A percentile compares a stretch with the other conserved stretches of the same genome.
Evolutionary conservation across 1,140 invertebrate species (phyloP).

Genomic region (Heliconius melpomene): DNA sequence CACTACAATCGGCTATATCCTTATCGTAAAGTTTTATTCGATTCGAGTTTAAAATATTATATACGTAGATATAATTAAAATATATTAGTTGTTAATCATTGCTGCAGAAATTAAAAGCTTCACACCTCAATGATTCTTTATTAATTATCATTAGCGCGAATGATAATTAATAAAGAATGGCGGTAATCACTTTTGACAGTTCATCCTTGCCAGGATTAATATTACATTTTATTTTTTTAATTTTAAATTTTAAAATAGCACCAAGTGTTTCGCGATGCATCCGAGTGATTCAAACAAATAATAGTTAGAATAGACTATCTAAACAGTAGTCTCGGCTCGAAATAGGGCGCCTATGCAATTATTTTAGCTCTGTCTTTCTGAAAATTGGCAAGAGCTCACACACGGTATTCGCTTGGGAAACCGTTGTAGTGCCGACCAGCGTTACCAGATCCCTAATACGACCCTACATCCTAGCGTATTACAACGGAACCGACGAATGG

Average conservation of each 20-base stretch:
- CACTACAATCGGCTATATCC: neutral
- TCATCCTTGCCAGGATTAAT: neutral
- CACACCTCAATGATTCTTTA: neutral
- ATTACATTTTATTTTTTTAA: neutral
- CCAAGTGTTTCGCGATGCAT: slow-evolving; percentile 16
- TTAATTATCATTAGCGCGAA: neutral
- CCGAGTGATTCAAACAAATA: slow-evolving; percentile 51
- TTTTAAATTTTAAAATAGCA: neutral
- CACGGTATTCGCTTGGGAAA: slow-evolving; percentile 79
- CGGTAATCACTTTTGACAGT: slow-evolving; percentile 9
- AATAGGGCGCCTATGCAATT: slow-evolving; percentile 80
- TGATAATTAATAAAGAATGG: too few relatives aligned
- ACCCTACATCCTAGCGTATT: slow-evolving; percentile 23
- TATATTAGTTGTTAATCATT: neutral
- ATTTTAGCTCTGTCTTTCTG: slow-evolving; percentile 81
- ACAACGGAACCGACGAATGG: slow-evolving; percentile 31
- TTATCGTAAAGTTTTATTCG: neutral
- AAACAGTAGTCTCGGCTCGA: slow-evolving; percentile 69
- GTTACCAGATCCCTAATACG: slow-evolving; percentile 55
- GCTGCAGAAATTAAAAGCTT: neutral
- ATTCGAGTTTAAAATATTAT: neutral
- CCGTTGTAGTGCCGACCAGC: slow-evolving; percentile 64
- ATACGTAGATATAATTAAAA: neutral
- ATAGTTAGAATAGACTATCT: slow-evolving; percentile 78
- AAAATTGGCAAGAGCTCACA: slow-evolving; percentile 79